These are phyloP conservation scores for Heteractis magnifica DNA, from an alignment of 92 coral and sea anemone species.

Conservation along the genomic window DNA sequence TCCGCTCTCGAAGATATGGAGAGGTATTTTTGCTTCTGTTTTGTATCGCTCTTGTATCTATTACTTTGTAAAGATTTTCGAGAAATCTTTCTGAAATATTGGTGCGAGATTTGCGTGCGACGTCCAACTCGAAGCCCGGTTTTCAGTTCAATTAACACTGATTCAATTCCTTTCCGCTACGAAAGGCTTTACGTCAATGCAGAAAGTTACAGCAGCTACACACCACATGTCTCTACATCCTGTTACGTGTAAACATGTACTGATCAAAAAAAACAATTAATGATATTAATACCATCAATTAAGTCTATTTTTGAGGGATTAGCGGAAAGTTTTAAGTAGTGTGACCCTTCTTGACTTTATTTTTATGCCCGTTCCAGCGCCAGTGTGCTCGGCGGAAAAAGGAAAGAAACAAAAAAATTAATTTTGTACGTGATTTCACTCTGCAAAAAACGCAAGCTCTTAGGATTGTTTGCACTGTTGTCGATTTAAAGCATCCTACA, in stretches of 20 bases:
- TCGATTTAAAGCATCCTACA: too few relatives aligned
- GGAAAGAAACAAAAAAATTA: too few relatives aligned
- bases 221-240: neutral
- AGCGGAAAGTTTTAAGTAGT: too few relatives aligned
- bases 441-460: too few relatives aligned
- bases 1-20: neutral
- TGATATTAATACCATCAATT: neutral
- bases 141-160: neutral
- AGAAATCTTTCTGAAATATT: neutral
- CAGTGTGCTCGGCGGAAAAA: neutral
- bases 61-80: neutral
- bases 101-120: neutral
- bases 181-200: neutral
- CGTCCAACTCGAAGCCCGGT: neutral
- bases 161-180: neutral
- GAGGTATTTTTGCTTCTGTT: neutral
- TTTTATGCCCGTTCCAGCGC: neutral
- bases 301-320: neutral
- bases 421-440: too few relatives aligned
- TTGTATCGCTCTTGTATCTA: neutral
- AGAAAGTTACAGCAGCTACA: neutral
- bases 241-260: constrained; percentile 5
- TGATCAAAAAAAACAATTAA: neutral
- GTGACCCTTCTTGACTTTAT: neutral
- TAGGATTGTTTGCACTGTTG: too few relatives aligned